phyloP scores from a whole-genome alignment of 2,797 vertebrate genomes.

The Sphenopsis melanotis region DNA sequence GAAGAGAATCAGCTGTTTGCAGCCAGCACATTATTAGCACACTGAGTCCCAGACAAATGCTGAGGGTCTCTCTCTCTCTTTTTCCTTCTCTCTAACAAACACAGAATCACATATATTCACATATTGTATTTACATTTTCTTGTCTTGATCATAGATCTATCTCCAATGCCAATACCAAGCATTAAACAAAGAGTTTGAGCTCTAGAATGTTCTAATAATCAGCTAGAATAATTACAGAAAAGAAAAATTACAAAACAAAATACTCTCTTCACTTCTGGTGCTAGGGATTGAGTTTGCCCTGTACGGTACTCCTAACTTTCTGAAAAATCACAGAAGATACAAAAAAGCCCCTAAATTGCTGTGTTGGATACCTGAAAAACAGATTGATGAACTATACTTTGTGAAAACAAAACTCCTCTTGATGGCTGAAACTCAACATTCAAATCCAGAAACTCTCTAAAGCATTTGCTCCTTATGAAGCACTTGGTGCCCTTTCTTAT shows the following conservation, averaged over 20 bases:
- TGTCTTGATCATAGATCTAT: neutral
- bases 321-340: neutral
- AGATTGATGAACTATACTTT: neutral
- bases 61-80: neutral
- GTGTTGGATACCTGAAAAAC: neutral
- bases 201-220: neutral
- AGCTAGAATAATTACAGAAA: neutral
- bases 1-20: slow-evolving; percentile 50
- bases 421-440: neutral
- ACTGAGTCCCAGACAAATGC: neutral
- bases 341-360: neutral
- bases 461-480: neutral
- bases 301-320: neutral
- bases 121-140: neutral
- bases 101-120: neutral
- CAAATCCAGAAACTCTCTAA: neutral
- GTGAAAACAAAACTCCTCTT: neutral
- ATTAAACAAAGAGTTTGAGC: neutral
- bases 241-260: neutral
- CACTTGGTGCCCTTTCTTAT: neutral
- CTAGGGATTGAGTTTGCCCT: neutral
- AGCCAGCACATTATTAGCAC: neutral
- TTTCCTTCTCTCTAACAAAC: neutral
- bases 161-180: neutral
- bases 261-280: neutral